These are phyloP conservation scores for Phoeniculus purpureus DNA, from an alignment of 2,797 vertebrate species.

Conservation along the genomic window DNA sequence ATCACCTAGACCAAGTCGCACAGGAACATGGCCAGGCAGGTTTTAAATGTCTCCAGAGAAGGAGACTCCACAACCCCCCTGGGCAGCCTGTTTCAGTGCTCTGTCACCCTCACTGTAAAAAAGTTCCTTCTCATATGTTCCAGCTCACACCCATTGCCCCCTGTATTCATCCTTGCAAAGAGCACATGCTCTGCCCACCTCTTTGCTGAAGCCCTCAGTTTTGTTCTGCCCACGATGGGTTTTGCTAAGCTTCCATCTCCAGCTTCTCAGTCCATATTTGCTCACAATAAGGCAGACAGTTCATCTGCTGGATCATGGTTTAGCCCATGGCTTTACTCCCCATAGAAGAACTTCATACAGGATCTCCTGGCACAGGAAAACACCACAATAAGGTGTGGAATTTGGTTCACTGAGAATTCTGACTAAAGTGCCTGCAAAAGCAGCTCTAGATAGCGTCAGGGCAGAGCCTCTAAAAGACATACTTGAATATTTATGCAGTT, in stretches of 20 bases:
- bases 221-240: not conserved
- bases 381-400: not conserved
- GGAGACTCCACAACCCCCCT: too few relatives aligned
- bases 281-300: not conserved
- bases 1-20: too few relatives aligned
- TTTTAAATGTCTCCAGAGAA: too few relatives aligned
- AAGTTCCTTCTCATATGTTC: too few relatives aligned
- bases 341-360: not conserved
- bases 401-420: not conserved
- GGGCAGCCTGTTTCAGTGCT: too few relatives aligned
- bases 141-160: not conserved
- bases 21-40: too few relatives aligned
- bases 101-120: too few relatives aligned
- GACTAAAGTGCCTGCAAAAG: not conserved
- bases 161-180: not conserved
- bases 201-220: not conserved
- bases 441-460: not conserved
- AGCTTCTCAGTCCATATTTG: not conserved
- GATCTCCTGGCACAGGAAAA: not conserved
- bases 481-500: constrained; percentile 11
- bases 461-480: not conserved
- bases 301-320: not conserved
- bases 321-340: not conserved
- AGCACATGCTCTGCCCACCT: accelerated
- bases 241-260: not conserved